Base-by-base conservation (phyloP, 2,113 vertebrate genomes). In the Hirundichthys speculiger region DNA sequence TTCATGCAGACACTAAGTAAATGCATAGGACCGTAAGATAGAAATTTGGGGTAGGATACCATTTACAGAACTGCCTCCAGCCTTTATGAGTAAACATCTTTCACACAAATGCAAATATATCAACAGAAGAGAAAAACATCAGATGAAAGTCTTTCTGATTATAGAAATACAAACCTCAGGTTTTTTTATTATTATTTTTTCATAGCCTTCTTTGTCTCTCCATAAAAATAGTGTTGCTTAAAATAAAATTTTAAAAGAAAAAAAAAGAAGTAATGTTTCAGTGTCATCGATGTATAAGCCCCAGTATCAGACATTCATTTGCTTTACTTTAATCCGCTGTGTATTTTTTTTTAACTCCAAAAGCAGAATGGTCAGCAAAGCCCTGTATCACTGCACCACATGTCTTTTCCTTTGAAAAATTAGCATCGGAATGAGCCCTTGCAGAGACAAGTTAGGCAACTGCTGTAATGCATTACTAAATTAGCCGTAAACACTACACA, bases 401-500 rank as follows among this genome's bases (percentile, higher is more conserved):
- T 82, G 82, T 91, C 85, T 84, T 73, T 84, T 90, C 79, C 77
- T 84, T 85, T 81, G 76, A 87, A 78, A 85, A 85, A 89, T 79
- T 78, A 85, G 79, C 85, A 80, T 87, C 63, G 73, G 75, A 89
- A 88, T 88, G 88, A 92, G 92, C 92, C 91, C 92, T 92, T 93
- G 90, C 90, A 77, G 86, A 88, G 83, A 91, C 89, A 82, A 88
- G 87, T 90, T 89, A 92, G 89, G 90, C 91, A 90, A 88, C 86
- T 86, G 89, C 91, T 92, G 89, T 92, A 89, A 93, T 88, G 89
- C 88, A 86, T 90, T 84, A 90, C 88, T 92, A 86, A 87, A 89
- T 89, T 92, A 93, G 91, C 90, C 92, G 91, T 92, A 92, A 92
- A 91, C 89, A 90, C 89, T 89, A 90, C 86, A 89, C 88, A 91